Percentiles rank a stretch among this genome's conserved stretches.
These are phyloP conservation scores for Pelecanus crispus DNA, from an alignment of 2,113 vertebrate genomes.

Conservation along the genomic window DNA sequence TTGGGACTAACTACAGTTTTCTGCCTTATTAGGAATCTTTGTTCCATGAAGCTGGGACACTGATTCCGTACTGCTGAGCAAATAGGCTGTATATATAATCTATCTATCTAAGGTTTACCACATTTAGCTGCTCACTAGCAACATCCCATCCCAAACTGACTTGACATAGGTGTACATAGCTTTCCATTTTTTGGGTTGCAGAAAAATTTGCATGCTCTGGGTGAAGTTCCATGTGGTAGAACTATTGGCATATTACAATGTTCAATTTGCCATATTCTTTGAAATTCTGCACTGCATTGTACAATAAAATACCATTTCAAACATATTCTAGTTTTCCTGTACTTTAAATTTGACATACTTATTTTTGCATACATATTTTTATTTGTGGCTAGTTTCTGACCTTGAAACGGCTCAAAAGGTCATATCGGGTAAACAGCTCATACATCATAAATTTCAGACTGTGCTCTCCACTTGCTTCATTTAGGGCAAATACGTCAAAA, in stretches of 20 bases:
- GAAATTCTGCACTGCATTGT: background rate
- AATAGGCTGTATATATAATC: background rate
- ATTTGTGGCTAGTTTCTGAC: constrained; percentile 66
- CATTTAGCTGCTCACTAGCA: background rate
- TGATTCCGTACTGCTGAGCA: background rate
- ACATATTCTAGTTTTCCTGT: background rate
- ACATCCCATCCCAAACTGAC: background rate
- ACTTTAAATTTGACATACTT: background rate
- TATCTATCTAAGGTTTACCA: background rate
- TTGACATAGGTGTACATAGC: background rate
- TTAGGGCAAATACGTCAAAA: constrained; percentile 93
- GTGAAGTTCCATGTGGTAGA: background rate
- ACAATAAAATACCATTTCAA: background rate
- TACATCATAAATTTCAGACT: constrained; percentile 98
- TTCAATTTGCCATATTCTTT: background rate
- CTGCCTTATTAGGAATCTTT: background rate
- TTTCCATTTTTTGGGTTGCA: background rate
- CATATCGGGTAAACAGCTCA: constrained; percentile 96
- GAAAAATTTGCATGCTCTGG: background rate
- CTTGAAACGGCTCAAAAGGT: constrained; percentile 98
- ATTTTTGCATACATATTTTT: constrained; percentile 5
- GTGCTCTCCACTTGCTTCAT: constrained; percentile 92
- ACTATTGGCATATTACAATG: background rate
- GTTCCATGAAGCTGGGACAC: background rate
- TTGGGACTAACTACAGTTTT: background rate